Evolutionary conservation across 2,113 vertebrate species (phyloP).

Genomic region (Dipodomys merriami): DNA sequence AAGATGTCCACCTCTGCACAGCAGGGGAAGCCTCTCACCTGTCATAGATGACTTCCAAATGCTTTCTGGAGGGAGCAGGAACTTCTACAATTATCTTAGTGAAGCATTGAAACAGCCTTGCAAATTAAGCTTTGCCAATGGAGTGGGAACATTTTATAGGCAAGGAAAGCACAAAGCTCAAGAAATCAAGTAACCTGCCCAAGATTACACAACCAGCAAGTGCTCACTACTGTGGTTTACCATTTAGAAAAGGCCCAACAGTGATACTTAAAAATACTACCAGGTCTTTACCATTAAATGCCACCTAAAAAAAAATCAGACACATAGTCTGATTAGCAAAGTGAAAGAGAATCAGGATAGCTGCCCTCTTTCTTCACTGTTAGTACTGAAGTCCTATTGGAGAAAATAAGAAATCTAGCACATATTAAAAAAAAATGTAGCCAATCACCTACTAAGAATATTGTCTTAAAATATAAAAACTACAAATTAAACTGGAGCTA

Average conservation of each 20-base stretch:
- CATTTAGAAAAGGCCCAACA: conserved; percentile 20
- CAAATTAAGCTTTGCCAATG: not conserved
- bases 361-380: not conserved
- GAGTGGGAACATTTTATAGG: conserved; percentile 7
- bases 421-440: conserved; percentile 36
- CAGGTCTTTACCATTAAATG: conserved; percentile 7
- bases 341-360: not conserved
- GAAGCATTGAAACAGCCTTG: not conserved
- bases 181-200: not conserved
- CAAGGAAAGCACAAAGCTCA: conserved; percentile 22
- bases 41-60: not conserved
- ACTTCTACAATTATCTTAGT: not conserved
- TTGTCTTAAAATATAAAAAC: conserved; percentile 74
- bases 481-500: conserved; percentile 80
- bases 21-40: not conserved
- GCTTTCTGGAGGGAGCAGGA: not conserved
- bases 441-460: conserved; percentile 69
- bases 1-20: not conserved
- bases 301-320: conserved; percentile 14
- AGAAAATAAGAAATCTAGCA: not conserved
- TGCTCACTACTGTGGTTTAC: not conserved
- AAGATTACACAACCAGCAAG: not conserved
- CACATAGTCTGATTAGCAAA: not conserved
- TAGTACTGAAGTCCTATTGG: not conserved
- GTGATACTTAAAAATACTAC: not conserved